Conservation (phyloP, 2,888 invertebrate species). For the Thymelicus sylvestris region DNA sequence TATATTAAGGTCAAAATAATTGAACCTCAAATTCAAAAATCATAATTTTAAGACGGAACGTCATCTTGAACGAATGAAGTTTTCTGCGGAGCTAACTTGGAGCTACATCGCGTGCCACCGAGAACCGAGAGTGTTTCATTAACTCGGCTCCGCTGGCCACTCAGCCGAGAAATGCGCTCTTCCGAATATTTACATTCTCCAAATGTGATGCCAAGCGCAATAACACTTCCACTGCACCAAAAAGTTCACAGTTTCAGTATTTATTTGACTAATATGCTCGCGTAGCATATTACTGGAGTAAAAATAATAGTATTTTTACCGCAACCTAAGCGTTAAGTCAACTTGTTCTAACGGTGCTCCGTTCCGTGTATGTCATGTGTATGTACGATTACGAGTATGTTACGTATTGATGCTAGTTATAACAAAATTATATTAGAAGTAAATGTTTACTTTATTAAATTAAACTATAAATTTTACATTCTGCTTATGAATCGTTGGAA, state of each 20-base stretch:
- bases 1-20: too few relatives aligned
- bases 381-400: too few relatives aligned
- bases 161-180: constrained; percentile 51
- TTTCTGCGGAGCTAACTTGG: constrained; percentile 52
- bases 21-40: neutral
- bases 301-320: too few relatives aligned
- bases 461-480: too few relatives aligned
- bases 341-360: too few relatives aligned
- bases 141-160: constrained; percentile 44
- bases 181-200: constrained; percentile 52
- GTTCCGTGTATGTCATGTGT: too few relatives aligned
- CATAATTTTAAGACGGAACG: constrained; percentile 12
- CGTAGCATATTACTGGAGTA: too few relatives aligned
- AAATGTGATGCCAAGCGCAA: constrained; percentile 36
- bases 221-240: constrained; percentile 19
- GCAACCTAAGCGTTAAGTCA: too few relatives aligned
- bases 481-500: too few relatives aligned
- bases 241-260: constrained; percentile 13
- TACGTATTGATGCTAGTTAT: too few relatives aligned
- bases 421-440: too few relatives aligned
- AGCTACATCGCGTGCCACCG: constrained; percentile 53
- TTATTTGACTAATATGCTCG: neutral
- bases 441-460: too few relatives aligned
- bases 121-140: constrained; percentile 51
- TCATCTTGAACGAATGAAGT: constrained; percentile 26